These are phyloP conservation scores for Heterotilapia buettikoferi DNA, from an alignment of 2,113 vertebrate species.

Conservation along the genomic window DNA sequence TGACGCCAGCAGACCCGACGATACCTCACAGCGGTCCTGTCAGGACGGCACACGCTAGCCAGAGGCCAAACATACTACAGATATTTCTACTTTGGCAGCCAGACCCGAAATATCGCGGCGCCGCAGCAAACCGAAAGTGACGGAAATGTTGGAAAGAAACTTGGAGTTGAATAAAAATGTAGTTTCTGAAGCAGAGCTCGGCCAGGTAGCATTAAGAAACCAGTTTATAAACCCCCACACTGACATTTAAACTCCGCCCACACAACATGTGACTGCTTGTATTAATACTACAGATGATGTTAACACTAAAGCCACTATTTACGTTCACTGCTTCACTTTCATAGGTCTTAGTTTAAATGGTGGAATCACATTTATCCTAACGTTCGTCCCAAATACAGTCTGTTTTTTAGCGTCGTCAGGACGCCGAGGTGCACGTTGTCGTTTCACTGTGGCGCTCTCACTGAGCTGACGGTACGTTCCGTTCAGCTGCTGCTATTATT, in stretches of 20 bases:
- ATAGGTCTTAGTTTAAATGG: not conserved
- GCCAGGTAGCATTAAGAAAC: not conserved
- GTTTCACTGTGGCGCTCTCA: not conserved
- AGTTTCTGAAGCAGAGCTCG: not conserved
- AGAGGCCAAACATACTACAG: constrained; percentile 6
- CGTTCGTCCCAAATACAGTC: not conserved
- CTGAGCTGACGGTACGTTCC: not conserved
- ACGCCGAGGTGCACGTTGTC: not conserved
- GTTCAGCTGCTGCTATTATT: not conserved
- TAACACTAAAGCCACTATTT: not conserved
- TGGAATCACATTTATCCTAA: not conserved
- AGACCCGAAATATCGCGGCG: not conserved
- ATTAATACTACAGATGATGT: not conserved
- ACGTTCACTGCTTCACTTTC: not conserved
- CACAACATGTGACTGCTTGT: not conserved
- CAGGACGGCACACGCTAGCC: not conserved
- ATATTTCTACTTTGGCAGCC: not conserved
- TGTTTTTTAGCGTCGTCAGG: not conserved
- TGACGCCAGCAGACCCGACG: constrained; percentile 20
- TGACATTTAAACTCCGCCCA: not conserved
- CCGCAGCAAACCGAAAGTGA: not conserved
- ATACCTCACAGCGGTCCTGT: constrained; percentile 44
- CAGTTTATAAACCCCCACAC: not conserved
- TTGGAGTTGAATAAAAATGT: not conserved
- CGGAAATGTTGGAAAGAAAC: not conserved